phyloP scores from a whole-genome alignment of 2,797 vertebrate species.

The Scolopax rusticola region DNA sequence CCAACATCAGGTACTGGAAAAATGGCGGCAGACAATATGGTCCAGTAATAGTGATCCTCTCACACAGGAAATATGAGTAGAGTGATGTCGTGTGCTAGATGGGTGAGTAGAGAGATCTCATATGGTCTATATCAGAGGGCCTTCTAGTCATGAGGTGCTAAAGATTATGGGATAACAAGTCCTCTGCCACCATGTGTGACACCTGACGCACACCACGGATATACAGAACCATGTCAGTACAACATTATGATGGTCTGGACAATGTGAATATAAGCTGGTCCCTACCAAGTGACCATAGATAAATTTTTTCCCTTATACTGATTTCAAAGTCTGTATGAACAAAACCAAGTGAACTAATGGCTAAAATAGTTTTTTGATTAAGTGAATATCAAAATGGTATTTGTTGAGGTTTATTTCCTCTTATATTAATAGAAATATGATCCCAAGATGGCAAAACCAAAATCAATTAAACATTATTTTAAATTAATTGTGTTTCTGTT shows the following conservation, averaged over 20 bases:
- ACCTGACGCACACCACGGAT: accelerated
- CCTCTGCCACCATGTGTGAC: neutral
- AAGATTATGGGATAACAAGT: neutral
- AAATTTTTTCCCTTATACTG: neutral
- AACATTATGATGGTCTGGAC: accelerated
- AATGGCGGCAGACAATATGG: neutral
- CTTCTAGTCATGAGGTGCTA: neutral
- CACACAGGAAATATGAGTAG: neutral
- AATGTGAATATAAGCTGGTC: neutral
- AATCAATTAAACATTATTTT: neutral
- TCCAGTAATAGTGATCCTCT: accelerated
- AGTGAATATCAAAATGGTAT: neutral
- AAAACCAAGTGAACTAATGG: neutral
- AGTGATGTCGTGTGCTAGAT: accelerated
- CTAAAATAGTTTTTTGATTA: neutral
- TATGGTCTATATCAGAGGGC: accelerated
- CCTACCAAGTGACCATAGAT: neutral
- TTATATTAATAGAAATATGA: neutral
- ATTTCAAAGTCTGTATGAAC: neutral
- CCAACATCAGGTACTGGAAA: neutral
- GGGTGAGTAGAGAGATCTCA: neutral
- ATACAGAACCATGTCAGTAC: neutral
- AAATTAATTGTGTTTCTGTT: neutral
- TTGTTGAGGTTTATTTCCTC: neutral
- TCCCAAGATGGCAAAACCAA: neutral